Evolutionary conservation across 2,888 invertebrate genomes (phyloP), one percentile per base, ranked within the genome.

Genomic region (Drosophila algonquin): DNA sequence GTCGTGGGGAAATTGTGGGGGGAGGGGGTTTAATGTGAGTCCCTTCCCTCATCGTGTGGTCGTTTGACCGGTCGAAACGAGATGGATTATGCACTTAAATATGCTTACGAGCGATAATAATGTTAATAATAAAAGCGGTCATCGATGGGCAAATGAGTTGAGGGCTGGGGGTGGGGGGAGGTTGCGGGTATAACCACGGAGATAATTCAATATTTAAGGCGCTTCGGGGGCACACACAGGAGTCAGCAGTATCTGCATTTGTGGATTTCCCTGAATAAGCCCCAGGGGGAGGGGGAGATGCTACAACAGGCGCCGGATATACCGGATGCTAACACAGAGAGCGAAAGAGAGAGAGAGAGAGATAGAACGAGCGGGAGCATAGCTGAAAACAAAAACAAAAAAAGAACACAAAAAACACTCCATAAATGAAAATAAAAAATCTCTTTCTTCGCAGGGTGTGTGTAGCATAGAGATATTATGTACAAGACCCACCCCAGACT

Each of bases 341-440:
- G 7, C 30, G 30, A 40, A 6, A 40, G 24, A 40, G n/a, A 40
- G 40, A 40, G 14, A n/a, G n/a, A 14, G 40, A 6, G 14, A 35
- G 10, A 3, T 0, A 35, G 35, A 35, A 12, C 12, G 35, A 14
- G 40, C 14, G 40, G n/a, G n/a, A n/a, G 18, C 30, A 30, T 30
- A 30, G 8, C 30, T 30, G 7, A 30, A 30, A 30, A 16, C 24
- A 10, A 35, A 10, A 59, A 62, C 16, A 63, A 21, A 21, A 21
- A 21, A 21, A 50, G 40, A 18, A 24, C 48, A 61, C 30, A 27
- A 47, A 40, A 14, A 10, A 60, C 47, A n/a, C n/a, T 6, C 18
- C 18, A 35, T 14, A 40, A 53, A 7, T 1, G 18, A 40, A 54
- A 40, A 14, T 40, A 2, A n/a, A 40, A 14, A 54, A 21, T 21